These are phyloP conservation scores for Phyllotis vaccarum DNA, from an alignment of 2,797 vertebrate genomes.

Conservation along the genomic window DNA sequence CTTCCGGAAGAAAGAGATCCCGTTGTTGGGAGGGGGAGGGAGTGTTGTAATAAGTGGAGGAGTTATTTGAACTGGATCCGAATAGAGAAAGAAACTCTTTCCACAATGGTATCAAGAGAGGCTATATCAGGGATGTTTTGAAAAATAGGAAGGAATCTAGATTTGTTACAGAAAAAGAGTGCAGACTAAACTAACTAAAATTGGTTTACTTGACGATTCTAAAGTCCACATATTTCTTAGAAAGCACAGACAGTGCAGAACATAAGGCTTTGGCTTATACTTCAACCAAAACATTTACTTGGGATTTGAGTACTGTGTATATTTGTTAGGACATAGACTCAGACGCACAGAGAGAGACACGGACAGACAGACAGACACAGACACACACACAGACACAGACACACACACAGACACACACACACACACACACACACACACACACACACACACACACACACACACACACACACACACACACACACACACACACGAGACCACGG, in stretches of 20 bases:
- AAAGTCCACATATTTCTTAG: slow-evolving; percentile 36
- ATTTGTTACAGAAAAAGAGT: background rate
- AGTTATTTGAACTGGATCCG: background rate
- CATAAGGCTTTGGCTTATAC: background rate
- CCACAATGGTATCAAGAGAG: background rate
- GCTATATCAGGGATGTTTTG: background rate
- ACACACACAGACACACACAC: background rate
- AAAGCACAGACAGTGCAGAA: slow-evolving; percentile 31
- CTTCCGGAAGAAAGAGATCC: background rate
- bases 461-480: background rate
- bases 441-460: background rate
- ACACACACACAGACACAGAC: background rate
- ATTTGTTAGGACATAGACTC: background rate
- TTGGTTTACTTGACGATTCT: background rate
- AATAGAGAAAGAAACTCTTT: slow-evolving; percentile 29
- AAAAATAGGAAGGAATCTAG: background rate
- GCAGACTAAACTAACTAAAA: background rate
- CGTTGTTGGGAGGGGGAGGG: background rate
- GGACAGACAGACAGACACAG: background rate
- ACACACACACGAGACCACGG: background rate
- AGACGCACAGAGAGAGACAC: background rate
- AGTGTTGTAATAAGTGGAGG: background rate
- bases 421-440: background rate
- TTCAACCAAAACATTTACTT: slow-evolving; percentile 42
- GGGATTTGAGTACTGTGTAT: background rate